phyloP scores from a whole-genome alignment of 2,797 vertebrate genomes.

The Austrolebias charrua region DNA sequence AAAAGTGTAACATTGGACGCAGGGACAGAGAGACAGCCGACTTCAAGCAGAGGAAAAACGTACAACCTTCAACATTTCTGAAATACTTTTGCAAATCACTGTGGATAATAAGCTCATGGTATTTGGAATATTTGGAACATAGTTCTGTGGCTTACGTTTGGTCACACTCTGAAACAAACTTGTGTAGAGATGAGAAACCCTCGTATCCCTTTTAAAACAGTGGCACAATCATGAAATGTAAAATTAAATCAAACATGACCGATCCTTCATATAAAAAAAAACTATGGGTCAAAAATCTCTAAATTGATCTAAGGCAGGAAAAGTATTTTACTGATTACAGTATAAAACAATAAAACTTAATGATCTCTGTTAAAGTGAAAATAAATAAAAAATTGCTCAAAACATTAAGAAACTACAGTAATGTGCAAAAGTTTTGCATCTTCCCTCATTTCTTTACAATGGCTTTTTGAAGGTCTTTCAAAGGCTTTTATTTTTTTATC shows the following conservation, averaged over 20 bases:
- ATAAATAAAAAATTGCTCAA: background rate
- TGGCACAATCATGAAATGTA: slow-evolving; percentile 28
- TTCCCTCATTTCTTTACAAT: background rate
- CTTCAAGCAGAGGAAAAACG: background rate
- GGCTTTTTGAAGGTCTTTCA: no score
- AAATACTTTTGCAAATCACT: slow-evolving; percentile 1
- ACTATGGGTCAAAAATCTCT: slow-evolving; percentile 2
- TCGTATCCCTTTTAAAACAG: slow-evolving; percentile 28
- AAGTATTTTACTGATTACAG: slow-evolving; percentile 23
- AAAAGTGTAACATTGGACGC: background rate
- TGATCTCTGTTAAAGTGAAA: background rate
- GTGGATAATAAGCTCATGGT: slow-evolving; percentile 2
- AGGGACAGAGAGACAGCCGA: background rate
- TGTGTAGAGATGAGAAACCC: background rate
- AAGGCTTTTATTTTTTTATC: no score
- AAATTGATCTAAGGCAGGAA: slow-evolving; percentile 16
- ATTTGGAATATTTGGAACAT: slow-evolving; percentile 8
- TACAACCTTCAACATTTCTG: background rate
- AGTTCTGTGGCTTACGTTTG: background rate
- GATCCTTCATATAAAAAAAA: slow-evolving; percentile 20
- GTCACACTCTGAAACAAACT: background rate
- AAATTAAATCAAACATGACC: slow-evolving; percentile 33
- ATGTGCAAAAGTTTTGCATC: background rate
- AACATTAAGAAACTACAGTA: background rate
- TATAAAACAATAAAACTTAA: background rate